phyloP scores from a whole-genome alignment of 2,888 invertebrate species.

The Lasioglossum lativentre region DNA sequence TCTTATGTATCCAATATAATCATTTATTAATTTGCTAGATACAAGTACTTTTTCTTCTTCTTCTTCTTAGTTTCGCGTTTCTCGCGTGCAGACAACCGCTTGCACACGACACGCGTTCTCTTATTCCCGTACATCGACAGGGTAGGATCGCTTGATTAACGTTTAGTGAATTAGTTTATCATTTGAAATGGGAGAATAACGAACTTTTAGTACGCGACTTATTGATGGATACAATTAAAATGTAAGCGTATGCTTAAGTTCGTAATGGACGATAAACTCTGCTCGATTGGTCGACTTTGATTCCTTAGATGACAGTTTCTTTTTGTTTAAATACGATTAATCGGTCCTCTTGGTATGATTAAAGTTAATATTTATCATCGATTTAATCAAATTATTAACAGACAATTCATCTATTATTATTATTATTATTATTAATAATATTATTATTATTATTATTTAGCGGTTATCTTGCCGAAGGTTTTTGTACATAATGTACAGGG shows the following conservation, averaged over 20 bases:
- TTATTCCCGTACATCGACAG: constrained; percentile 33
- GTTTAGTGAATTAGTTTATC: constrained; percentile 20
- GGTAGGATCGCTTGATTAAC: constrained; percentile 36
- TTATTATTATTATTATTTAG: constrained; percentile 17
- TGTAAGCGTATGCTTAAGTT: constrained; percentile 29
- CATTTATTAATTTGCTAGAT: constrained; percentile 77
- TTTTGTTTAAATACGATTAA: constrained; percentile 18
- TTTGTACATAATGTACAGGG: constrained; percentile 65
- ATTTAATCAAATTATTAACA: constrained; percentile 29
- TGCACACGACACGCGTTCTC: constrained; percentile 34
- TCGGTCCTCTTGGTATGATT: constrained; percentile 34
- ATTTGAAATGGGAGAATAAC: constrained; percentile 29
- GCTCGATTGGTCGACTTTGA: constrained; percentile 37
- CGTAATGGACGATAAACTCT: constrained; percentile 25
- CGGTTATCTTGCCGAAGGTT: constrained; percentile 47
- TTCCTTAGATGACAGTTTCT: constrained; percentile 18
- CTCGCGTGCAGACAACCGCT: constrained; percentile 23
- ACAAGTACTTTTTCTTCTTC: constrained; percentile 69
- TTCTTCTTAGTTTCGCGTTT: constrained; percentile 41
- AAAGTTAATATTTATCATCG: constrained; percentile 27
- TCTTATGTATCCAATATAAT: constrained; percentile 76
- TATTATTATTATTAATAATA: not conserved
- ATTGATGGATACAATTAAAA: constrained; percentile 45
- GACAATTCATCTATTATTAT: constrained; percentile 22
- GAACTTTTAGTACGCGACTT: constrained; percentile 25